Evolutionary conservation across 1,140 invertebrate species (phyloP), one percentile per base, ranked within the genome.

Genomic region (Lysiphlebus fabarum): DNA sequence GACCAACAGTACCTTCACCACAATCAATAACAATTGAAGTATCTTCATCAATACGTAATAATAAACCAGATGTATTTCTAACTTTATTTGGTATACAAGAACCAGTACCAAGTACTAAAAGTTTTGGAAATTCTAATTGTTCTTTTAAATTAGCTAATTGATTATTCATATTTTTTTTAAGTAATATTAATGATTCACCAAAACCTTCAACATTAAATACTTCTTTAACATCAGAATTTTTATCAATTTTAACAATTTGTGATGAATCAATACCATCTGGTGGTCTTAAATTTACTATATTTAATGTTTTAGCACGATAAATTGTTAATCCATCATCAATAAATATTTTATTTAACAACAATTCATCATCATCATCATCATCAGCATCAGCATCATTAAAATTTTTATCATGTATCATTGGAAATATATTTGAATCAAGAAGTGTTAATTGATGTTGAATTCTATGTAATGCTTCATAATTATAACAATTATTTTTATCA

Each of bases 41-140:
- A 47, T 82, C 78, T 68, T 86, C 82, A 76, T 86, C 90, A 69
- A 65, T 75, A 66, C 90, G 84, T 6, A 98, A 55, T 43, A 95
- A 76, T 67, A 98, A 93, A 7, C 85, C 87, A 71, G 90, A 94
- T 1, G 92, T 92, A 76, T 97, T 97, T 74, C 96, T 85, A 0
- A 87, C 88, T 83, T 96, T 95, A 71, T 89, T 95, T 5, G 95
- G 95, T 71, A 94, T 89, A 67, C 90, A 92, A 1, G 93, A 96
- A 0, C 94, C 95, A 4, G 96, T 98, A 36, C 96, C 96, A 14
- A 97, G 80, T 76, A 98, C 96, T 2, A 90, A 70, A n/a, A 97
- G 75, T 66, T 87, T 87, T 4, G 95, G 94, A 76, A 86, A 93
- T 49, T 82, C 68, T 7, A 69, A 10, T n/a, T 62, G 58, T 2